These are phyloP conservation scores for Penelope pileata DNA, from an alignment of 2,113 vertebrate species.

Conservation along the genomic window DNA sequence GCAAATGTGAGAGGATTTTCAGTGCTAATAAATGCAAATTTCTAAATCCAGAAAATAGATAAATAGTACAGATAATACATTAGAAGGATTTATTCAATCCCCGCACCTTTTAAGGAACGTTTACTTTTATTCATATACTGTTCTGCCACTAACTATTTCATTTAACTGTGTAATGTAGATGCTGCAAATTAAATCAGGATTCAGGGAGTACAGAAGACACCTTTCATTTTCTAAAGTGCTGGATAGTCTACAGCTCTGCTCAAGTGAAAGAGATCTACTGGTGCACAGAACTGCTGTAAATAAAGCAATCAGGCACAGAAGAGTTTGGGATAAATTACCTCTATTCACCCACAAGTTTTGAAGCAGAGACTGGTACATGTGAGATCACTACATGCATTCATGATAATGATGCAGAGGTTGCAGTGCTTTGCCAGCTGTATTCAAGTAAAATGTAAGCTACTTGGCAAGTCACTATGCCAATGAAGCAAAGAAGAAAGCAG, in stretches of 20 bases:
- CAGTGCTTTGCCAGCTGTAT: conserved; percentile 47
- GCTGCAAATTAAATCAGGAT: neutral
- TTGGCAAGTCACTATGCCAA: conserved; percentile 29
- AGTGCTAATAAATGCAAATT: neutral
- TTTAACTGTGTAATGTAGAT: neutral
- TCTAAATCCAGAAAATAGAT: neutral
- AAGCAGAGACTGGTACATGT: neutral
- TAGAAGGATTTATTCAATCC: neutral
- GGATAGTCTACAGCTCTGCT: neutral
- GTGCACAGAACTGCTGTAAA: neutral
- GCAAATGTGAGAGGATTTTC: neutral
- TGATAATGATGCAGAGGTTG: neutral
- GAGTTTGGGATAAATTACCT: conserved; percentile 55
- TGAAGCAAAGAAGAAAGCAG: neutral
- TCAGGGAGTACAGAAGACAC: neutral
- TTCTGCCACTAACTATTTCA: neutral
- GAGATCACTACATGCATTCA: conserved; percentile 43
- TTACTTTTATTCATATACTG: neutral
- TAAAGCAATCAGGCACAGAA: neutral
- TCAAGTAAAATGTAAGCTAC: conserved; percentile 17
- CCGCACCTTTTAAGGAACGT: neutral
- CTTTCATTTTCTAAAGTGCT: neutral
- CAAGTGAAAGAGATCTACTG: conserved; percentile 12
- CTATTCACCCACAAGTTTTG: conserved; percentile 18
- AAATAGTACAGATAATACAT: neutral